Evolutionary conservation across 35 echinoderm and acorn worm genomes (phyloP).

Genomic region (Heliocidaris tuberculata): DNA sequence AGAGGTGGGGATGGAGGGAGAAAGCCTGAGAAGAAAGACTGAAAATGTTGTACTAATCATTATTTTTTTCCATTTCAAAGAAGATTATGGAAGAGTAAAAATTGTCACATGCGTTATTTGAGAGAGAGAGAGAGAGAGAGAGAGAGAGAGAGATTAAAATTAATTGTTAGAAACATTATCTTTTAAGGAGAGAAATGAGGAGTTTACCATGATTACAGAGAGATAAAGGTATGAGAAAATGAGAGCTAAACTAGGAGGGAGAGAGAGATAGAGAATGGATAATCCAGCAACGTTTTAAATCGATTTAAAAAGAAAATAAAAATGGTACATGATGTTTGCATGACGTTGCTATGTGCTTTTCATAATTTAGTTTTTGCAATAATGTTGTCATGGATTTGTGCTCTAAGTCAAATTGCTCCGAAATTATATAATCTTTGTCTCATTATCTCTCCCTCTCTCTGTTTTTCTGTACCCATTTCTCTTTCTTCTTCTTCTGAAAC

Average conservation of each 20-base stretch:
- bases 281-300: neutral
- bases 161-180: neutral
- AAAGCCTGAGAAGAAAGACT: neutral
- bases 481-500: neutral
- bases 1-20: neutral
- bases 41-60: no score
- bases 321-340: neutral
- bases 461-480: no score
- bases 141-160: no score
- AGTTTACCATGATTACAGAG: no score
- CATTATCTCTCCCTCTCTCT: no score
- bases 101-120: no score
- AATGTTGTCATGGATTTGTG: neutral
- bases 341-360: neutral
- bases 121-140: no score
- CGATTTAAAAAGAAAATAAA: neutral
- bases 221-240: neutral
- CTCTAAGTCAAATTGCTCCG: neutral
- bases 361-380: neutral
- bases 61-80: no score
- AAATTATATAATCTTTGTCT: neutral
- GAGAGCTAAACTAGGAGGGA: neutral
- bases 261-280: neutral
- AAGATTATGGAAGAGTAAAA: no score
- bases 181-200: no score